Evolutionary conservation across 2,113 vertebrate species (phyloP).

Genomic region (Mormyrus lacerda): DNA sequence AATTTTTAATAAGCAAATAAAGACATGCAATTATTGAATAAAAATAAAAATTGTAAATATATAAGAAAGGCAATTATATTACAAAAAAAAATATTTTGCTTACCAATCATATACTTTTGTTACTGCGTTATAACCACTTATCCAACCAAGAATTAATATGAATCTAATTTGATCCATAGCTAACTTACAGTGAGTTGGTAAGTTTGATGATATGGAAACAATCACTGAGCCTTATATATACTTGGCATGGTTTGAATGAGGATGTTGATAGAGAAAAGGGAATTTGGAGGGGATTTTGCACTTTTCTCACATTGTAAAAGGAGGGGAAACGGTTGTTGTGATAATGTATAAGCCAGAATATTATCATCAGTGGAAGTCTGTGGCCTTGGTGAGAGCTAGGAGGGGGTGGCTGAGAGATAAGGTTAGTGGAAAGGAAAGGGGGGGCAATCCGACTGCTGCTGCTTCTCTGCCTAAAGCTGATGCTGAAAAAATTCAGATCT

Average conservation of each 20-base stretch:
- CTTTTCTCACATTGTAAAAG: too few species aligned
- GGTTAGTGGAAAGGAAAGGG: too few species aligned
- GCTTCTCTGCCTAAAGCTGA: too few species aligned
- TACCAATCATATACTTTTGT: conserved; percentile 39
- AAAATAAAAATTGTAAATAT: not conserved
- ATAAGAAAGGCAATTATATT: not conserved
- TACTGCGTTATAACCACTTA: conserved; percentile 31
- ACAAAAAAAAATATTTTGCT: conserved; percentile 23
- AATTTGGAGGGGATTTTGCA: too few species aligned
- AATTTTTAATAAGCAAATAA: not conserved
- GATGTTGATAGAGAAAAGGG: too few species aligned
- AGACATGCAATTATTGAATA: not conserved
- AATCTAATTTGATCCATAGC: conserved; percentile 48
- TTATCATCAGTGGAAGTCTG: too few species aligned
- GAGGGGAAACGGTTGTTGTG: too few species aligned
- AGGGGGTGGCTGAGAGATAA: too few species aligned
- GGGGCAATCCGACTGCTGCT: too few species aligned
- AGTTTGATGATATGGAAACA: not conserved
- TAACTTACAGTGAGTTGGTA: conserved; percentile 23
- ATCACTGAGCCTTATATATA: conserved; percentile 35
- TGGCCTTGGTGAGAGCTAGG: too few species aligned
- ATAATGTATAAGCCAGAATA: too few species aligned
- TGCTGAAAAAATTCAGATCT: too few species aligned
- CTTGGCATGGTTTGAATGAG: not conserved
- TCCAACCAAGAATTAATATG: conserved; percentile 49